These are phyloP conservation scores for Erebia epiphron DNA, from an alignment of 2,888 invertebrate species.

Conservation along the genomic window DNA sequence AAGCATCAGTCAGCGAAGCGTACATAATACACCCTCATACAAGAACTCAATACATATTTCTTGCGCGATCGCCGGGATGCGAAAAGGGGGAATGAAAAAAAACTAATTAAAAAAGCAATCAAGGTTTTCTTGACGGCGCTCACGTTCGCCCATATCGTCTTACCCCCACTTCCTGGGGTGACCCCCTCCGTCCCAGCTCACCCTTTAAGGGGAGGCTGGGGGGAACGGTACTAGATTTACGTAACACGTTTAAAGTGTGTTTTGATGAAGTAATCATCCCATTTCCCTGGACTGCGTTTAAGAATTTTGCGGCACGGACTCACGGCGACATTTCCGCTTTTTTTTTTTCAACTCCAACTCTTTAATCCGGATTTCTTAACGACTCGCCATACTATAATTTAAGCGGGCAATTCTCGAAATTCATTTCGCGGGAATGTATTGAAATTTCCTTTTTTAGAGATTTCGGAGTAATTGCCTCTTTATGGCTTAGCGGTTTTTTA, in stretches of 20 bases:
- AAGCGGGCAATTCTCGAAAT: conserved; percentile 59
- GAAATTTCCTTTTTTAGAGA: conserved; percentile 47
- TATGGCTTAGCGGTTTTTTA: conserved; percentile 40
- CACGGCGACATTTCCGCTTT: conserved; percentile 60
- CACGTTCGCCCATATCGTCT: conserved; percentile 84
- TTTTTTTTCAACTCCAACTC: conserved; percentile 65
- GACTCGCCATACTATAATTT: conserved; percentile 69
- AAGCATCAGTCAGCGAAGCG: conserved; percentile 49
- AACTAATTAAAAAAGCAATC: conserved; percentile 84
- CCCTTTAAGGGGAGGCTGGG: conserved; percentile 67
- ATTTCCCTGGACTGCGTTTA: conserved; percentile 81
- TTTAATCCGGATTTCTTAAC: conserved; percentile 76
- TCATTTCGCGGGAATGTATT: conserved; percentile 55
- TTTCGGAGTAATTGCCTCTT: conserved; percentile 43
- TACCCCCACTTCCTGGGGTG: conserved; percentile 74
- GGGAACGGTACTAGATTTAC: conserved; percentile 80
- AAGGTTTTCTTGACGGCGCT: conserved; percentile 84
- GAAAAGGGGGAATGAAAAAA: conserved; percentile 78
- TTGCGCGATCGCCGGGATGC: conserved; percentile 73
- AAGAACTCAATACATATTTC: conserved; percentile 73
- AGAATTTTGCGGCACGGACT: conserved; percentile 78
- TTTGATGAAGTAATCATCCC: conserved; percentile 84
- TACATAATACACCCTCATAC: conserved; percentile 53
- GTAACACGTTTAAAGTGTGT: conserved; percentile 84
- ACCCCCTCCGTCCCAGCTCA: conserved; percentile 53